phyloP scores from a whole-genome alignment of 2,113 vertebrate genomes.

The Nerophis ophidion region DNA sequence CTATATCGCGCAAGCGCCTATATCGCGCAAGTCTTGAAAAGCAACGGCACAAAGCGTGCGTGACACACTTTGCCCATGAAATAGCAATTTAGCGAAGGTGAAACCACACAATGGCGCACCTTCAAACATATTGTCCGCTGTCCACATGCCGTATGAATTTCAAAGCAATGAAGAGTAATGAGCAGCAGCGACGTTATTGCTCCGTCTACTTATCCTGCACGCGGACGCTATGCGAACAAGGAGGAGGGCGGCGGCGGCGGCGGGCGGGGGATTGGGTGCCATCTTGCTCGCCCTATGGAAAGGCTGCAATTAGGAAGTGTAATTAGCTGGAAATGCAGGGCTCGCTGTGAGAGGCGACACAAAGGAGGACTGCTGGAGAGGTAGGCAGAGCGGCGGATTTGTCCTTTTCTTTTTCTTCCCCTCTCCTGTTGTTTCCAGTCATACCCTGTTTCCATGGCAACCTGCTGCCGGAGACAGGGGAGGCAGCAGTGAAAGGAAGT shows the following conservation, averaged over 20 bases:
- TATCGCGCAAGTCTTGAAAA: too few species aligned
- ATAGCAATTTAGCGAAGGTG: constrained; percentile 1
- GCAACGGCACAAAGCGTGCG: too few species aligned
- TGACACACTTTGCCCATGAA: neutral
- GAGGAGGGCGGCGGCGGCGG: neutral
- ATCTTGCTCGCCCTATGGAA: constrained; percentile 39
- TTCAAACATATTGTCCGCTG: constrained; percentile 14
- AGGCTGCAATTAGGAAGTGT: constrained; percentile 66
- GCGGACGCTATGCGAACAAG: neutral
- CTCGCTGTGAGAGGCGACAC: constrained; percentile 53
- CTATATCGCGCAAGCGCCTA: too few species aligned
- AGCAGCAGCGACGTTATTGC: constrained; percentile 32
- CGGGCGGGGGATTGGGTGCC: constrained; percentile 48
- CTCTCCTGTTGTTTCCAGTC: constrained; percentile 78
- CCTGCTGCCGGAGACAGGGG: constrained; percentile 68
- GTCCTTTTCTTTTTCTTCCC: constrained; percentile 52
- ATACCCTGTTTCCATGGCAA: constrained; percentile 80
- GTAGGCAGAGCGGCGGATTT: constrained; percentile 72
- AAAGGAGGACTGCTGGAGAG: constrained; percentile 68
- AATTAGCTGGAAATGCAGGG: constrained; percentile 63
- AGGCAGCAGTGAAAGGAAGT: constrained; percentile 72
- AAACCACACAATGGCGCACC: constrained; percentile 7
- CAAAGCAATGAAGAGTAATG: constrained; percentile 47
- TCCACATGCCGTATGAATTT: constrained; percentile 39
- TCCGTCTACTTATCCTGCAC: constrained; percentile 30